A percentile compares a stretch with the other conserved stretches of the same genome.
Conservation (phyloP, 1,140 invertebrate genomes). For the Sipha flava region DNA sequence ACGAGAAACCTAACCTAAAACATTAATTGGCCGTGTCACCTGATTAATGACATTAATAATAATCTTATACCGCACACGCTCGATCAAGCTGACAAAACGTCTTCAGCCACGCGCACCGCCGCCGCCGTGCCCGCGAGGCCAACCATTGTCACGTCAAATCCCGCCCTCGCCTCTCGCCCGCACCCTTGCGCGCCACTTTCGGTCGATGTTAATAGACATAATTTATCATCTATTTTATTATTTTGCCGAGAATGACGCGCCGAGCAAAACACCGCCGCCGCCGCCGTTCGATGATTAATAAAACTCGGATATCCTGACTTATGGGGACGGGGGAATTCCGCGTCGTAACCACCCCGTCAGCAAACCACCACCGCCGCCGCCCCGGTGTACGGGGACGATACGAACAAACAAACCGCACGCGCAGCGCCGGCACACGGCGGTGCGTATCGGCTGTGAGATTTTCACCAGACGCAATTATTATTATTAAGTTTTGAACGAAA, state of each 20-base stretch:
- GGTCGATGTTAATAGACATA: conserved; percentile 30
- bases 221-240: conserved; percentile 33
- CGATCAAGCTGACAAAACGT: conserved; percentile 32
- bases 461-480: not conserved
- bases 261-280: conserved; percentile 16
- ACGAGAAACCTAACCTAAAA: conserved; percentile 32
- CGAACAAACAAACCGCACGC: no score
- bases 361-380: not conserved
- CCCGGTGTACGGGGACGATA: no score
- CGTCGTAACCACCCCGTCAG: not conserved
- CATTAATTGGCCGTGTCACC: conserved; percentile 33
- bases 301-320: conserved; percentile 33
- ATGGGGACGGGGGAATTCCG: conserved; percentile 1
- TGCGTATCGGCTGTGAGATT: not conserved
- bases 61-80: conserved; percentile 30
- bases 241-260: conserved; percentile 12
- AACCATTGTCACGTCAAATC: conserved; percentile 28
- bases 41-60: conserved; percentile 32
- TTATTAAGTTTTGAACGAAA: no score
- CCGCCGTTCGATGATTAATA: conserved; percentile 31
- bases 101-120: not conserved
- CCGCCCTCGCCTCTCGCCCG: not conserved
- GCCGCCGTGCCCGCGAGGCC: not conserved
- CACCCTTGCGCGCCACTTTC: not conserved
- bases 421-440: not conserved